Conservation (phyloP, 2,113 vertebrate species). For the Osmerus mordax region DNA sequence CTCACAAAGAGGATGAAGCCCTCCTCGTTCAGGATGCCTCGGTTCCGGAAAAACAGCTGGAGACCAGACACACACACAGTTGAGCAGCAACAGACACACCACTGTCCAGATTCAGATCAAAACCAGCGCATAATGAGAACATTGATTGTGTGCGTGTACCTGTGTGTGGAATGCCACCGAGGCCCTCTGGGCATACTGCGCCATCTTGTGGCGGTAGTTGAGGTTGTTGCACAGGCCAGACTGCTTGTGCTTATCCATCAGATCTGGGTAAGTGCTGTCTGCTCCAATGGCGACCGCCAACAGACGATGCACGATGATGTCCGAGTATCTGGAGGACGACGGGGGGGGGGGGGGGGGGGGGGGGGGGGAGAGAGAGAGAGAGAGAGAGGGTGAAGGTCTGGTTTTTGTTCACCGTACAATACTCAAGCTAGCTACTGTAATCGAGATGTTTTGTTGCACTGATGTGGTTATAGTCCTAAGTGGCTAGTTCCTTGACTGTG, state of each 20-base stretch:
- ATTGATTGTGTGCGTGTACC: slow-evolving; percentile 59
- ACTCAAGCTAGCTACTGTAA: no score
- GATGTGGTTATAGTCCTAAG: not conserved
- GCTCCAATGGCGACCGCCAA: slow-evolving; percentile 88
- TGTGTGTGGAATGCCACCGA: slow-evolving; percentile 97
- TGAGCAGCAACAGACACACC: not conserved
- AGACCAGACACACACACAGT: not conserved
- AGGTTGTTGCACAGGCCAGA: slow-evolving; percentile 90
- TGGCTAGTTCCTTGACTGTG: no score
- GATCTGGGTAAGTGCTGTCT: slow-evolving; percentile 88
- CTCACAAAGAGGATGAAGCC: slow-evolving; percentile 91
- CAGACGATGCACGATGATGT: slow-evolving; percentile 93
- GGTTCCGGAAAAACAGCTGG: slow-evolving; percentile 93
- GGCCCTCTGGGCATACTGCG: slow-evolving; percentile 92
- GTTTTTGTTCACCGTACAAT: no score
- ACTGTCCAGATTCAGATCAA: no score
- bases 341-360: not conserved
- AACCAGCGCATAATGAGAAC: not conserved
- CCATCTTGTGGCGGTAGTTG: slow-evolving; percentile 97
- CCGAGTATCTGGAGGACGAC: slow-evolving; percentile 79
- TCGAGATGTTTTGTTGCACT: not conserved
- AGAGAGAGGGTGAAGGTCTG: not conserved
- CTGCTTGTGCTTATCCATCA: slow-evolving; percentile 92
- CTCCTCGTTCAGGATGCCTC: slow-evolving; percentile 89
- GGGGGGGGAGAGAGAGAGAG: no score